Evolutionary conservation across 2,797 vertebrate genomes (phyloP).

Genomic region (Tolypeutes matacus): DNA sequence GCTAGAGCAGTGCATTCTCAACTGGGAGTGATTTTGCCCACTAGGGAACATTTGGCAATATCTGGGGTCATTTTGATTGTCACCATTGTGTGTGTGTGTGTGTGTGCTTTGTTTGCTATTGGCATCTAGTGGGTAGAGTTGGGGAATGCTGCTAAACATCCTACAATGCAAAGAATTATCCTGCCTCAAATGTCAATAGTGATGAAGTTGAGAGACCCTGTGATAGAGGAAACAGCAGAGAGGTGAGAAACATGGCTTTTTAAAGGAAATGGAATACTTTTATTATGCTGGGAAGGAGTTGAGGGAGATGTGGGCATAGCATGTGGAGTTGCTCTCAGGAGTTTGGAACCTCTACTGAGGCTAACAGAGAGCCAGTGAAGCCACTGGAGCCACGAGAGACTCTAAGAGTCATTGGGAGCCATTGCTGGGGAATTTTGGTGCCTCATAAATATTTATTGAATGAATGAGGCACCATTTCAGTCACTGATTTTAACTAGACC

Average conservation of each 20-base stretch:
- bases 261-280: background rate
- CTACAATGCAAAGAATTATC: background rate
- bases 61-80: background rate
- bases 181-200: background rate
- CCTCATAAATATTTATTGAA: background rate
- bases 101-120: background rate
- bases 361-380: background rate
- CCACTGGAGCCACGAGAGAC: rapidly evolving
- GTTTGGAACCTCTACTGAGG: background rate
- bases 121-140: background rate
- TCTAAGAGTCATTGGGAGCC: background rate
- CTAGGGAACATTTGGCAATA: background rate
- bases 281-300: background rate
- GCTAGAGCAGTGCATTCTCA: background rate
- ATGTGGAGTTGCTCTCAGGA: rapidly evolving
- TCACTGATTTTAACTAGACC: background rate
- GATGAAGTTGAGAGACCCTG: background rate
- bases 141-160: background rate
- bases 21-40: background rate
- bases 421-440: no score
- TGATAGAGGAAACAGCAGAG: background rate
- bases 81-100: background rate
- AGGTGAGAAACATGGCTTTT: background rate
- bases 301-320: rapidly evolving
- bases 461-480: background rate